A percentile compares a stretch with the other conserved stretches of the same genome.
phyloP scores from a whole-genome alignment of 2,888 invertebrate genomes.

The Phalangium opilio region DNA sequence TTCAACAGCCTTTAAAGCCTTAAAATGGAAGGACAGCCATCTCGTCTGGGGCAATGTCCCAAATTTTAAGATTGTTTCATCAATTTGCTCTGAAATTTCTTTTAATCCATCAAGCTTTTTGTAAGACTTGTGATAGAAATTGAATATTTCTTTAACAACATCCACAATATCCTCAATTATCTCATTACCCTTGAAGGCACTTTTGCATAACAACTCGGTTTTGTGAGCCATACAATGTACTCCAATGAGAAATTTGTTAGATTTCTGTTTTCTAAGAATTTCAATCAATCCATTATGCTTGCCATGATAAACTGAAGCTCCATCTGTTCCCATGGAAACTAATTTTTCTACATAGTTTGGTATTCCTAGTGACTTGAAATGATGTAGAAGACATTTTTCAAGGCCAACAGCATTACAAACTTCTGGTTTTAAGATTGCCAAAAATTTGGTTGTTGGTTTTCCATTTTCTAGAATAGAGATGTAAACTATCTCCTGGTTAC shows the following conservation, averaged over 20 bases:
- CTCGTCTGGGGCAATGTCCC: no score
- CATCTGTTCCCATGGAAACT: constrained; percentile 3
- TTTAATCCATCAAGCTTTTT: background rate
- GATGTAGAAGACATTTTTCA: no score
- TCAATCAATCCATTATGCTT: constrained; percentile 3
- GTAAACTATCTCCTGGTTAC: constrained; percentile 10
- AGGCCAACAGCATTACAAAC: background rate
- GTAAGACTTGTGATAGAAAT: constrained; percentile 2
- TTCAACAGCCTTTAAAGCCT: no score
- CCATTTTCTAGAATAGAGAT: constrained; percentile 5
- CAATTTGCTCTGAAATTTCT: background rate
- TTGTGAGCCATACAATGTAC: constrained; percentile 8
- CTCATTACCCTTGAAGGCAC: constrained; percentile 1
- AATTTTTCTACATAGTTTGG: constrained; percentile 1
- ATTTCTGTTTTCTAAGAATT: background rate
- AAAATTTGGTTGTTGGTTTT: constrained; percentile 3
- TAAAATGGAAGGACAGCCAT: no score
- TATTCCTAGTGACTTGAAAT: constrained; percentile 1
- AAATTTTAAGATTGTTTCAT: no score
- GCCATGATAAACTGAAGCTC: background rate
- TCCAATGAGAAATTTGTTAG: background rate
- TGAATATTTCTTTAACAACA: constrained; percentile 6
- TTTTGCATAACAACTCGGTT: background rate
- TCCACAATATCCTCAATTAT: background rate
- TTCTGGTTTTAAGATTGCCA: constrained; percentile 4